phyloP scores from a whole-genome alignment of 1,140 invertebrate species.

The Magallana gigas region DNA sequence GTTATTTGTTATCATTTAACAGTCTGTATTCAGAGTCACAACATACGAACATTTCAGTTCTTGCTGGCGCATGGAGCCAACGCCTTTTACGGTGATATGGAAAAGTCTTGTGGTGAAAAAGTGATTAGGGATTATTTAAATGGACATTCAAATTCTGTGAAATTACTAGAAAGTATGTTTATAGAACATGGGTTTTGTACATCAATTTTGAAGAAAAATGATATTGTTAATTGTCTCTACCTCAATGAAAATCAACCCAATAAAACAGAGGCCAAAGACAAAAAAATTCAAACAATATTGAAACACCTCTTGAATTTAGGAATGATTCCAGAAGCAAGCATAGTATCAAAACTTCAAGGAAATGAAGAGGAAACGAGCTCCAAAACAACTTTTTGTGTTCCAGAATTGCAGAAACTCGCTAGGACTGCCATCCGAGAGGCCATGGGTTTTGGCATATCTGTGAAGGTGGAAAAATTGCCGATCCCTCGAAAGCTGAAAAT shows the following conservation, averaged over 20 bases:
- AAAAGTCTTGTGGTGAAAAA: background rate
- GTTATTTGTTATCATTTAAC: background rate
- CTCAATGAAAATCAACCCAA: background rate
- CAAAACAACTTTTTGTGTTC: background rate
- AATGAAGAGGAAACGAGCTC: background rate
- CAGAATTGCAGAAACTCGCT: background rate
- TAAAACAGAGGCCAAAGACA: background rate
- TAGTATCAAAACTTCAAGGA: background rate
- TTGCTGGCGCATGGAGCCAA: background rate
- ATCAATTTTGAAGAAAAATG: constrained; percentile 6
- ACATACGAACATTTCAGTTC: background rate
- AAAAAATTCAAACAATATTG: background rate
- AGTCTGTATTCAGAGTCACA: constrained; percentile 11
- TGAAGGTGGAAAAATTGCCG: constrained; percentile 10
- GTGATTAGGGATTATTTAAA: background rate
- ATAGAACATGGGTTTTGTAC: constrained; percentile 27
- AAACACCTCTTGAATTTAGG: background rate
- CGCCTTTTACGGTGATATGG: background rate
- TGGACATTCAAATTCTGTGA: background rate
- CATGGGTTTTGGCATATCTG: background rate
- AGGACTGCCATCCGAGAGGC: constrained; percentile 15
- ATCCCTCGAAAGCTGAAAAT: background rate
- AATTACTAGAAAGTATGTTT: background rate
- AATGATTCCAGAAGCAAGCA: background rate
- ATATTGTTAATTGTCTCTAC: background rate